Evolutionary conservation across 2,797 vertebrate species (phyloP), one percentile per base, ranked within the genome.

Genomic region (Coregonus suidteri): DNA sequence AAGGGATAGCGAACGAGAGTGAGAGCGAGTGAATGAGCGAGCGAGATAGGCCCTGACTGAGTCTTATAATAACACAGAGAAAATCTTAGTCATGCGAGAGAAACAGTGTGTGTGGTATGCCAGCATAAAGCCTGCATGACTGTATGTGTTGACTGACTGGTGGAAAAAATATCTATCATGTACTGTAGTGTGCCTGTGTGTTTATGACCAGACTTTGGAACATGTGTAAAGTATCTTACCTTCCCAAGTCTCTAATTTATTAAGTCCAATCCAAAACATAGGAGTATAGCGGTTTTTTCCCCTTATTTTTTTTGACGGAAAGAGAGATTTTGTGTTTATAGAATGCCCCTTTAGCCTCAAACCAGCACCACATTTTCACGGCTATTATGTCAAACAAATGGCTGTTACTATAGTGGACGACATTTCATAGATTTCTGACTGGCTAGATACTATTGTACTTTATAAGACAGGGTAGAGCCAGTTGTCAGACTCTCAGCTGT

Each of bases 81-180:
- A 64, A 41, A 59, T 62, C 73, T 77, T 71, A 79, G 79, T 84
- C 80, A 74, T 75, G 62, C 51, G 31, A 74, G 76, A 70, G 62
- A 64, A 75, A 66, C 41, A 80, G 67, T 13, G 37, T 67, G 77
- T 18, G 73, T 77, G 75, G 47, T 73, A 30, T 35, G 53, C 72
- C 54, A 59, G 64, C 64, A 4, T 30, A 53, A n/a, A 51, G 20
- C n/a, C 54, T 59, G 30, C 30, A 5, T 52, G 51, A 6, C 68
- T 72, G 47, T 53, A 15, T 66, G 16, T 34, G 34, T 18, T 3
- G 18, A 15, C 34, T 47, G 67, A 31, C 67, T 47, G 69, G 4
- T 47, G 37, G 64, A 66, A 59, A 59, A 59, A 18, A 59, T 6
- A 59, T 59, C 18, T 20, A 20, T 20, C 6, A 9, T 47, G 31